Evolutionary conservation across 1,140 invertebrate species (phyloP), one percentile per base, ranked within the genome.

Genomic region (Rhopalosiphum padi): DNA sequence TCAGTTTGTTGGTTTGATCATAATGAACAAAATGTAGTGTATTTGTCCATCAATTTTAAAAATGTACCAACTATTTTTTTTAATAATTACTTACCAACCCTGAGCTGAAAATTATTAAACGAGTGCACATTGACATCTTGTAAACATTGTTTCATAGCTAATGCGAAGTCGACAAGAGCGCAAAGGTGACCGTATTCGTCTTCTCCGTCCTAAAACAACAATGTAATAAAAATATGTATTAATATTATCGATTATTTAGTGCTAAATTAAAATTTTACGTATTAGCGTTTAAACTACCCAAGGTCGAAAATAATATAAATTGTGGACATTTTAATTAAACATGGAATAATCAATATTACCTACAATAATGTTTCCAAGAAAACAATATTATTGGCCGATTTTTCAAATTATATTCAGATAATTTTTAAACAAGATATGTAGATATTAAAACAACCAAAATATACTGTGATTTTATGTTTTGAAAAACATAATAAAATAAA

Each of bases 111-210:
- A 95, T 98, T 99, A 95, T 99, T 99, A 95, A 99, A 99, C 25
- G 99, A 99, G 95, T 99, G 98, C 93, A 97, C 97, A 95, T 99
- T 99, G 91, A 99, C 97, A 94, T 98, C 97, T 93, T 99, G 97
- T 1, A 99, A 96, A 90, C 98, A 97, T 88, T 97, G 97, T 94
- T 97, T 97, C 96, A 99, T 98, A 7, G 98, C 97, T 68, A 99
- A 97, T 1, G 99, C 98, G 95, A 99, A 99, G 95, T 99, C 99
- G 0, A 99, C 98, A 21, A 99, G 95, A 94, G 97, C 97, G 94
- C 98, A 98, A 1, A 99, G 95, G 95, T 98, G 98, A 93, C 98
- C 97, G 94, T 97, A 97, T 77, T 97, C 96, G 35, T 96, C 96
- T 86, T 96, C 95, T 48, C 94, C 95, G 94, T 96, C 95, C 96